phyloP scores from a whole-genome alignment of 1,140 invertebrate genomes.

The Lepeophtheirus salmonis region DNA sequence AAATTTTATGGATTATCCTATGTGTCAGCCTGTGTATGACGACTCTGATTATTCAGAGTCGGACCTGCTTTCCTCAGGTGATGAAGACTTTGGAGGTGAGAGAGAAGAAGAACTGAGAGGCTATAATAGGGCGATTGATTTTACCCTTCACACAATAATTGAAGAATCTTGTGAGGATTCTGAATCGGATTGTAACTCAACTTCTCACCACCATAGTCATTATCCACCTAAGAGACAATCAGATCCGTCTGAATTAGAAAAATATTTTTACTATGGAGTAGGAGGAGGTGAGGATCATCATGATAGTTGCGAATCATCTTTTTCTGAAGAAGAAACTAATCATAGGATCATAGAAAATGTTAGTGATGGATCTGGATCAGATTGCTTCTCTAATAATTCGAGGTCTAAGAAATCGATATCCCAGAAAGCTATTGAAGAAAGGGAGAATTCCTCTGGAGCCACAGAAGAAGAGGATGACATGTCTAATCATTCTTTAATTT shows the following conservation, averaged over 20 bases:
- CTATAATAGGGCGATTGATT: slow-evolving; percentile 56
- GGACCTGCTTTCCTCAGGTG: slow-evolving; percentile 22
- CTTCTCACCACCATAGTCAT: slow-evolving; percentile 12
- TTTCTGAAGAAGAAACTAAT: slow-evolving; percentile 7
- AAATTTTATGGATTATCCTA: slow-evolving; percentile 8
- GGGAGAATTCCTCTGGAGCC: background rate
- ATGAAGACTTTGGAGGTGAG: slow-evolving; percentile 33
- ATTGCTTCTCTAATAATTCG: too few relatives aligned
- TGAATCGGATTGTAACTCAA: slow-evolving; percentile 31
- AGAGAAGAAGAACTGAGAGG: slow-evolving; percentile 58
- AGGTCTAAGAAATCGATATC: too few relatives aligned
- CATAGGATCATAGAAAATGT: too few relatives aligned
- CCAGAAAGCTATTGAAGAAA: too few relatives aligned
- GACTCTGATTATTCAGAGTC: slow-evolving; percentile 10
- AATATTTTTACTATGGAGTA: slow-evolving; percentile 71
- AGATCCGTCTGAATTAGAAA: slow-evolving; percentile 57
- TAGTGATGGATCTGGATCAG: too few relatives aligned
- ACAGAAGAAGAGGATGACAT: background rate
- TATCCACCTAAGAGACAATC: slow-evolving; percentile 18
- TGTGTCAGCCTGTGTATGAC: slow-evolving; percentile 16
- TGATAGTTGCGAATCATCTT: slow-evolving; percentile 34
- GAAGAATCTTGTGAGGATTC: slow-evolving; percentile 78
- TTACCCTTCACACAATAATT: slow-evolving; percentile 74
- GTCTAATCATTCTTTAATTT: too few relatives aligned
- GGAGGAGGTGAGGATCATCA: slow-evolving; percentile 37